A percentile compares a stretch with the other conserved stretches of the same genome.
Conservation (phyloP, 2,888 invertebrate genomes). For the Drosophila neonasuta region DNA sequence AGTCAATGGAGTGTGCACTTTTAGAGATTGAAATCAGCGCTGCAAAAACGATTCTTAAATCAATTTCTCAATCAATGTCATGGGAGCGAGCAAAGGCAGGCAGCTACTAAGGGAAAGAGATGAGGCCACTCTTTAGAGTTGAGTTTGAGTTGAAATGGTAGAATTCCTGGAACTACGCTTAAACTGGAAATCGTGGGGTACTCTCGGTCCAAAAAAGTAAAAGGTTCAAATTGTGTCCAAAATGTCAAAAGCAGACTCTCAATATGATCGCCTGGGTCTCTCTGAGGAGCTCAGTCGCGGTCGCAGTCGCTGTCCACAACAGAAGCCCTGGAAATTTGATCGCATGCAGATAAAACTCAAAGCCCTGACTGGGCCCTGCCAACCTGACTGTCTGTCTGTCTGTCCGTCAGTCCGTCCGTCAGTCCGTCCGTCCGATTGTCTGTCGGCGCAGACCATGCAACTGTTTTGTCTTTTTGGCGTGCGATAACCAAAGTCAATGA, state of each 20-base stretch:
- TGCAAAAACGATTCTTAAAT: conserved; percentile 70
- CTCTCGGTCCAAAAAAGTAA: conserved; percentile 62
- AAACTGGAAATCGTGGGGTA: conserved; percentile 67
- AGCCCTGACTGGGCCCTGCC: conserved; percentile 47
- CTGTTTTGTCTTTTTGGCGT: conserved; percentile 78
- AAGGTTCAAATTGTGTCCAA: conserved; percentile 78
- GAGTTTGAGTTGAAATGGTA: conserved; percentile 19
- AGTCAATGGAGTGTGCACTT: conserved; percentile 44
- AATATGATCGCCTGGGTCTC: conserved; percentile 64
- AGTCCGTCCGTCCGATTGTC: not conserved
- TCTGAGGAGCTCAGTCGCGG: not conserved
- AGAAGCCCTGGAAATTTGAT: conserved; percentile 76
- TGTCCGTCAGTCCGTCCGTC: conserved; percentile 1
- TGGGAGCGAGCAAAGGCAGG: conserved; percentile 23
- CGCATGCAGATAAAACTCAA: conserved; percentile 74
- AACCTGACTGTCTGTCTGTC: conserved; percentile 31
- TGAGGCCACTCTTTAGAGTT: conserved; percentile 3
- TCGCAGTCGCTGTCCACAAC: conserved; percentile 44
- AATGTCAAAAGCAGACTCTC: conserved; percentile 76
- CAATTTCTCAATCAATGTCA: conserved; percentile 79
- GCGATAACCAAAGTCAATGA: conserved; percentile 77
- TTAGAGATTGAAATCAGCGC: conserved; percentile 53
- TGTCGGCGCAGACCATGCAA: conserved; percentile 62
- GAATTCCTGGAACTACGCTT: conserved; percentile 64
- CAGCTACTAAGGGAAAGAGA: conserved; percentile 4